Evolutionary conservation across 2,113 vertebrate genomes (phyloP), one percentile per base, ranked within the genome.

Genomic region (Chaetura pelagica): DNA sequence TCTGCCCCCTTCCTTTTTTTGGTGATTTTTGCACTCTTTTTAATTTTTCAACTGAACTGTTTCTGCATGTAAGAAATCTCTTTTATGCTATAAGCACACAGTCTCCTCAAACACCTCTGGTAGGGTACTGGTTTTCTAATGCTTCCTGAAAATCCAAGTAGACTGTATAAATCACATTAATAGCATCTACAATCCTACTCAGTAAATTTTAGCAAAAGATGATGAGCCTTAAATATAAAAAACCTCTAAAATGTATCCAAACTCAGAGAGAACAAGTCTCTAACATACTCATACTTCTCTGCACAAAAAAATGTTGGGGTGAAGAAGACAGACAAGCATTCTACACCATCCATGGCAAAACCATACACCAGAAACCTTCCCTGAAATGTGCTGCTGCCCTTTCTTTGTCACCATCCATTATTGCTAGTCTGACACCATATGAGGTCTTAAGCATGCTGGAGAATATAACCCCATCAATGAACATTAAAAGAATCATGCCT

Each of bases 261-360:
- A 26, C 12, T 34, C 52, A 58, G 34, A 22, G 7, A 92, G 62
- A 84, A 44, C 4, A 15, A 72, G 30, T 35, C 42, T 30, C 26
- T 38, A 42, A 71, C 7, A 52, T 9, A 52, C 6, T 32, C 57
- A 63, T n/a, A 32, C n/a, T 67, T 68, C 44, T 72, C 21, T 38
- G 38, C 17, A 21, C 35, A 68, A 49, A 80, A 80, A 84, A 80
- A 38, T 4, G 5, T 14, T 0, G 0, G 48, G 29, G 9, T 51
- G 54, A 79, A 88, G 15, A 69, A 6, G 22, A 40, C 11, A 63
- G 38, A 49, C 15, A 63, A 87, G 29, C 24, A 59, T 38, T 64
- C 44, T 55, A 15, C 16, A 77, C 21, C 16, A 57, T 4, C 55
- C 64, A 32, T 1, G 8, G 40, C 29, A 87, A 92, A 74, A 14